Percentiles rank a stretch among this genome's conserved stretches.
Conservation (phyloP, 2,113 vertebrate genomes). For the Nibea albiflora region DNA sequence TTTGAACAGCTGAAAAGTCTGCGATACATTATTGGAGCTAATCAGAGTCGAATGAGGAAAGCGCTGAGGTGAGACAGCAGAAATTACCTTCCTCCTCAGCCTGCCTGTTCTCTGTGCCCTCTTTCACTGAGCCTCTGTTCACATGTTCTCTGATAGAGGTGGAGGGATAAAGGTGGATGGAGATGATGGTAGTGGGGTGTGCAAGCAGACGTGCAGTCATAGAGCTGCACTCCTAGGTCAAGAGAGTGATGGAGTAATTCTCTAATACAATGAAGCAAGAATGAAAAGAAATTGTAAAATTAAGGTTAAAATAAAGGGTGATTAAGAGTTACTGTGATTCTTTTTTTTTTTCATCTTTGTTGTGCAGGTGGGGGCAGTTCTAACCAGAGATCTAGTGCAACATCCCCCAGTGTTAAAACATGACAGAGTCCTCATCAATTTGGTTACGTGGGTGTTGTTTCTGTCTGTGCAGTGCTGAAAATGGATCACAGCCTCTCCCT, state of each 20-base stretch:
- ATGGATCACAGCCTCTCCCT: constrained; percentile 13
- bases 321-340: constrained; percentile 44
- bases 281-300: constrained; percentile 30
- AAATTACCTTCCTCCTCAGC: constrained; percentile 75
- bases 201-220: constrained; percentile 16
- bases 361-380: constrained; percentile 2
- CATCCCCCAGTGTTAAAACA: constrained; percentile 4
- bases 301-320: constrained; percentile 40
- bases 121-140: constrained; percentile 64
- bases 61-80: constrained; percentile 84
- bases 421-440: neutral
- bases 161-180: constrained; percentile 44
- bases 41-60: constrained; percentile 84
- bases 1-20: constrained; percentile 80
- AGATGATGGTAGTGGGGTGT: constrained; percentile 9
- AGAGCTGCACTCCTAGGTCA: constrained; percentile 42
- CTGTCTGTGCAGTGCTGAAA: constrained; percentile 26
- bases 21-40: constrained; percentile 84
- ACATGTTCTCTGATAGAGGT: constrained; percentile 65
- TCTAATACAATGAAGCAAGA: constrained; percentile 47
- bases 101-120: constrained; percentile 49
- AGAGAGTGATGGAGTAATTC: constrained; percentile 42
- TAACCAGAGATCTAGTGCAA: neutral
- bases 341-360: constrained; percentile 9
- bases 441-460: constrained; percentile 20